Conservation (phyloP, 2,113 vertebrate genomes). For the human region GRCh38 chr7:17328501-17329000, state of each 20-base stretch:
- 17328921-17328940: conserved; percentile 8
- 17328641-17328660: neutral
- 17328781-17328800: neutral
- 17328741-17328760: neutral
- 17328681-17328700: neutral
- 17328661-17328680: neutral
- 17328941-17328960: neutral
- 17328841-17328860: neutral
- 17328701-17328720: neutral
- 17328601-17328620: neutral
- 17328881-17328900: neutral
- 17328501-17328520: neutral
- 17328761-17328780: neutral
- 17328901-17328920: neutral
- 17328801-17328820: neutral
- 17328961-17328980: conserved; percentile 19
- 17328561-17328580: neutral
- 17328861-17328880: neutral
- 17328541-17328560: neutral
- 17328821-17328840: neutral
- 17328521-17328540: neutral
- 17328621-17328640: neutral
- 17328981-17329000: neutral
- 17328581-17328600: neutral
- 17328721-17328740: neutral